Evolutionary conservation across 1,140 invertebrate species (phyloP).

Genomic region (Idris sp.): DNA sequence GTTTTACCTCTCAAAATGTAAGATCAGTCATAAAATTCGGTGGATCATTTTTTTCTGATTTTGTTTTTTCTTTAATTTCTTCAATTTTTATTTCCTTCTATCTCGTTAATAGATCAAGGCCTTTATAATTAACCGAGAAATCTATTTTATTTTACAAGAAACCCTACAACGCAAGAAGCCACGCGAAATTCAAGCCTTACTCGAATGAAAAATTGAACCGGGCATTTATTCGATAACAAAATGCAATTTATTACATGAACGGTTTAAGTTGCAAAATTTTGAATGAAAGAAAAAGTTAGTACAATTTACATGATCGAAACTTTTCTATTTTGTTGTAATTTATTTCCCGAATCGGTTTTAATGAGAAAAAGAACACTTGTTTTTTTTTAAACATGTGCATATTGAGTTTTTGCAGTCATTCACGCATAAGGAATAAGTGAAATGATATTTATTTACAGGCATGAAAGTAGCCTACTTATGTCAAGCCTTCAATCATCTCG

Average conservation of each 20-base stretch:
- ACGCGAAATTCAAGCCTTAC: conserved; percentile 62
- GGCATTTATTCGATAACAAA: conserved; percentile 63
- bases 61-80: no score
- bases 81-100: conserved; percentile 7
- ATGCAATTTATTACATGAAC: no score
- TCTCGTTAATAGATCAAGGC: conserved; percentile 49
- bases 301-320: conserved; percentile 9
- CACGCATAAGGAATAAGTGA: conserved; percentile 59
- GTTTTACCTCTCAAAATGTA: no score
- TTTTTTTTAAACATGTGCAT: conserved; percentile 12
- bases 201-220: conserved; percentile 64
- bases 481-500: conserved; percentile 37
- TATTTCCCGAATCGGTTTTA: conserved; percentile 8
- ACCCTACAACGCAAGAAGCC: conserved; percentile 68
- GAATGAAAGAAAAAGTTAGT: conserved; percentile 6
- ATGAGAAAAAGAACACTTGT: conserved; percentile 18
- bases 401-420: conserved; percentile 30
- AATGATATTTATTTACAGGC: conserved; percentile 40
- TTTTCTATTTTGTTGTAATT: conserved; percentile 17
- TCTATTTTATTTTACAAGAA: conserved; percentile 64
- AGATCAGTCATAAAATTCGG: no score
- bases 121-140: conserved; percentile 46
- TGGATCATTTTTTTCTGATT: no score
- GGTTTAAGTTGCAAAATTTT: no score
- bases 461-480: conserved; percentile 59